Conservation (phyloP, 1,140 invertebrate species). For the Aporrectodea caliginosa region DNA sequence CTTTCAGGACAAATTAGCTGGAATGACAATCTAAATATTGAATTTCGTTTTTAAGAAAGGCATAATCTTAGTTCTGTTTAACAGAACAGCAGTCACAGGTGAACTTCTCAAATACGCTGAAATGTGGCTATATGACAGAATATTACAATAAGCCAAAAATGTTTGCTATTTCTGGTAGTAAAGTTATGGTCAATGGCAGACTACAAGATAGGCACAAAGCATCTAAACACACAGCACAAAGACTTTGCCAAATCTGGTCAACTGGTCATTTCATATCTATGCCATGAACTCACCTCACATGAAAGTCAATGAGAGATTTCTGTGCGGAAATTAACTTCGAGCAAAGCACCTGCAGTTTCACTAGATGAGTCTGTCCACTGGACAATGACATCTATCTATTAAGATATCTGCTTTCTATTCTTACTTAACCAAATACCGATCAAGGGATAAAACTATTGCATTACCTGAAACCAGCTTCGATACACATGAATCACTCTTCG, state of each 20-base stretch:
- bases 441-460: not conserved
- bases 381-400: not conserved
- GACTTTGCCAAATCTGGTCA: too few species aligned
- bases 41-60: not conserved
- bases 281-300: too few species aligned
- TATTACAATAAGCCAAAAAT: too few species aligned
- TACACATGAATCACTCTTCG: not conserved
- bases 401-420: not conserved
- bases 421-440: not conserved
- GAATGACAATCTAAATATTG: not conserved
- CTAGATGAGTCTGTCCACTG: not conserved
- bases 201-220: too few species aligned
- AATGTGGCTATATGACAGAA: too few species aligned
- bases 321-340: not conserved
- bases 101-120: too few species aligned
- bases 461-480: not conserved
- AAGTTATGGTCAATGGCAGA: too few species aligned
- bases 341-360: not conserved
- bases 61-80: not conserved
- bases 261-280: too few species aligned
- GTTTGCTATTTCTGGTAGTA: too few species aligned
- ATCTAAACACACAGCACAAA: too few species aligned
- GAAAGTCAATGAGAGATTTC: not conserved
- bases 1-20: not conserved
- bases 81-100: conserved; percentile 2